A percentile compares a stretch with the other conserved stretches of the same genome.
Conservation (phyloP, 2,113 vertebrate genomes). For the Plectropomus leopardus region DNA sequence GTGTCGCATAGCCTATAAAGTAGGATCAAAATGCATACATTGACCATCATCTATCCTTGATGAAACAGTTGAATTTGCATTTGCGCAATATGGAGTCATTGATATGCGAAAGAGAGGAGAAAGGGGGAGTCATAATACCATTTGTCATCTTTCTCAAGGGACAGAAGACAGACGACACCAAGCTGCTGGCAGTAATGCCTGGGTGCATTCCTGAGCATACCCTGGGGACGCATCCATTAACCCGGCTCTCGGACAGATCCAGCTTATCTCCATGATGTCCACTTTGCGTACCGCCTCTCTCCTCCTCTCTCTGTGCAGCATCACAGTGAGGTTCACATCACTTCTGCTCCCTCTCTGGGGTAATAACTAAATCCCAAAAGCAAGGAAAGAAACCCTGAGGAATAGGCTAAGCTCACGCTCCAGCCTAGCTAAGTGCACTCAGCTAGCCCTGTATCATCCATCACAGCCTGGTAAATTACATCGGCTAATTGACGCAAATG, state of each 20-base stretch:
- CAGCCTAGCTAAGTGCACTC: conserved; percentile 22
- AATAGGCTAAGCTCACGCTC: conserved; percentile 14
- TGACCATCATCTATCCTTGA: neutral
- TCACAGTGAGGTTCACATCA: conserved; percentile 24
- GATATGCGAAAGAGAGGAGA: conserved; percentile 15
- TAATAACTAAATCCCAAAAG: conserved; percentile 20
- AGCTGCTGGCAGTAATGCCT: conserved; percentile 49
- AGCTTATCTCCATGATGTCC: conserved; percentile 52
- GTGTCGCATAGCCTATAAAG: neutral
- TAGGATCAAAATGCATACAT: neutral
- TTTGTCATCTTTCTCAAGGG: conserved; percentile 68
- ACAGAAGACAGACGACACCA: conserved; percentile 68
- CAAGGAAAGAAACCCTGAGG: neutral
- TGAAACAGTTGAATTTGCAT: conserved; percentile 8
- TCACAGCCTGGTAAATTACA: conserved; percentile 46
- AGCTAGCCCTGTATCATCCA: conserved; percentile 28
- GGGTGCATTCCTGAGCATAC: conserved; percentile 65
- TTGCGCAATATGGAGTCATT: conserved; percentile 15
- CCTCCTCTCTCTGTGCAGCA: conserved; percentile 4
- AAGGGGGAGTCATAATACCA: conserved; percentile 29
- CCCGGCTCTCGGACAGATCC: conserved; percentile 23
- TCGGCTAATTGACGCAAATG: conserved; percentile 45
- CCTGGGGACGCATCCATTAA: conserved; percentile 70
- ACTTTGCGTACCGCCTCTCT: conserved; percentile 14
- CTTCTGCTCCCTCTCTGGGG: conserved; percentile 22